Base-by-base conservation (phyloP, 1,140 invertebrate species). In the Diabrotica virgifera region DNA sequence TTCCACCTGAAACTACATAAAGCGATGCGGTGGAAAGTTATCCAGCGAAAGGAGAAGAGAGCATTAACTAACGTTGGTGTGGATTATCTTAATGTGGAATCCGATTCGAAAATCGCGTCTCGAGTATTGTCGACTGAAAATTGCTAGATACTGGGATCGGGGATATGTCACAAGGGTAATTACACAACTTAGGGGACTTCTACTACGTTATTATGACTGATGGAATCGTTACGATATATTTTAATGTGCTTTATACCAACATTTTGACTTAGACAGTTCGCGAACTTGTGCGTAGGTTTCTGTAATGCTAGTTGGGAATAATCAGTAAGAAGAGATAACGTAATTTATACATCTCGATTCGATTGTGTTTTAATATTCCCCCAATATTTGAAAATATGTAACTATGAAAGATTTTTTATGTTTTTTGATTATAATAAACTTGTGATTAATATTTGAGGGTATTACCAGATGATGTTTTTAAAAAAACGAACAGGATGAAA, bases 1-100 rank as follows among this genome's bases (percentile, higher is more conserved):
- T 46, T 52, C 59, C 59, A 60, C 59, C 59, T 60, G 59, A 60
- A 60, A 60, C 40, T 60, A 60, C 40, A 60, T 60, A 60, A 60
- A 60, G 59, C 59, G 59, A n/a, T 60, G 59, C 11, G n/a, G 40
- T 46, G 40, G 40, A 55, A 51, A 60, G 40, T 60, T 35, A 51
- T 60, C 46, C 59, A 10, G 40, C 50, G 40, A 14, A 38, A 60
- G 59, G 40, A 46, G 40, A 46, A 46, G 40, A n/a, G 40, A 46
- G n/a, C 40, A 46, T 46, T 46, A 46, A 46, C 40, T 46, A 46
- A 46, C 40, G 40, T 6, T 46, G 40, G 40, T 46, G 40, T 46
- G 40, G 40, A 46, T 46, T 46, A 46, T 46, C 40, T 46, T 46
- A 46, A 46, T 46, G 40, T 46, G 40, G 40, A 46, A 46, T 46